Evolutionary conservation across 37 sponge, comb jelly and placozoan genomes (phyloP), one percentile per base, ranked within the genome.

Genomic region (Chondrilla cf. caribensis): DNA sequence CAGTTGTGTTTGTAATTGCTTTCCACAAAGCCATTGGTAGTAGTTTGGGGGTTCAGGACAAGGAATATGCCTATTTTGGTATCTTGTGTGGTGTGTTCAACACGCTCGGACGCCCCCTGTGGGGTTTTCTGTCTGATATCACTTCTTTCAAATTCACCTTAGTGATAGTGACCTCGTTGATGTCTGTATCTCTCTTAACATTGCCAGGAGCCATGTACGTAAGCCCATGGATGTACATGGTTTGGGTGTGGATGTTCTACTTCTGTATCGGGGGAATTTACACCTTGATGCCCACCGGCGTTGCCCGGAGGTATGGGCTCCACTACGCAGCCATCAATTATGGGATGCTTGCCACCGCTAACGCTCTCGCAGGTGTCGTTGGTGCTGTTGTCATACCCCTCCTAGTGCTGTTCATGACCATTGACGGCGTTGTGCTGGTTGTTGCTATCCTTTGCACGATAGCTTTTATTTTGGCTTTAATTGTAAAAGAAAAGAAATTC

Each of bases 221-320:
- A 2, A 83, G 59, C 9, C 65, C 79, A 33, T 25, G 31, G 32
- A 55, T 88, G 57, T 90, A 73, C 82, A 86, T 88, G 28, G 60
- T 93, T 3, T 97, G 86, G 92, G 86, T 91, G 21, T 91, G 89
- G 43, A 54, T 85, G 33, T 80, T 97, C 35, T 91, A 88, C 89
- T 92, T 93, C 83, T 97, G 97, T 78, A 59, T 93, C 0, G 97
- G 97, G 0, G 97, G 97, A 40, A 84, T 38, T 37, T 90, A 77
- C 57, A 87, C 87, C 24, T 35, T 91, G 1, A 88, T 95, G 33
- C 92, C 95, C 5, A 86, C 89, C 7, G 89, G 85, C 26, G 75
- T 84, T 19, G 89, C 89, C 31, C 72, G 87, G n/a, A 60, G 79
- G 57, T 94, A 87, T 86, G 95, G 95, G 3, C 83, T 75, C 42